Conservation (phyloP, 2,888 invertebrate genomes). For the Metacarcinus magister region DNA sequence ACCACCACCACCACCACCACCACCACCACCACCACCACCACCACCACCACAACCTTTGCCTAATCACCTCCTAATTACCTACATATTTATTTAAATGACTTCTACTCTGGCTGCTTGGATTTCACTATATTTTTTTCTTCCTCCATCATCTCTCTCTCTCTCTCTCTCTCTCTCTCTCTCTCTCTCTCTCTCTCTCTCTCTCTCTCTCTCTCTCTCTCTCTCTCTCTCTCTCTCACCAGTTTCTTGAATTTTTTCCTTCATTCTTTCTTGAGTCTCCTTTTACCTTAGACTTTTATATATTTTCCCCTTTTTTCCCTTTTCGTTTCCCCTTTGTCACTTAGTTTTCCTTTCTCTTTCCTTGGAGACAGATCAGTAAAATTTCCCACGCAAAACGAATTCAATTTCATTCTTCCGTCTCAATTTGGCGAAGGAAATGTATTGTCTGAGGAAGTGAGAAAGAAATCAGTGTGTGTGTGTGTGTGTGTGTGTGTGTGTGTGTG, state of each 20-base stretch:
- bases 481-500: no score
- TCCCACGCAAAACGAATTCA: background rate
- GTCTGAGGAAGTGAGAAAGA: background rate
- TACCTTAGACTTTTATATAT: background rate
- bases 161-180: conserved; percentile 36
- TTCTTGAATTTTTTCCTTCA: background rate
- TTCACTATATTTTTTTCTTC: conserved; percentile 15
- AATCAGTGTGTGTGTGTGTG: background rate
- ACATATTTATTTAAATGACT: conserved; percentile 40
- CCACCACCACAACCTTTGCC: background rate
- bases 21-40: conserved; percentile 36
- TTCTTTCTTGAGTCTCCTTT: background rate
- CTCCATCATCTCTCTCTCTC: background rate
- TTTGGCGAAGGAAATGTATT: background rate
- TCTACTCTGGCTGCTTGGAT: background rate
- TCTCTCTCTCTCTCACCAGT: background rate
- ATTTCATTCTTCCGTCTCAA: background rate
- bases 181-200: conserved; percentile 18
- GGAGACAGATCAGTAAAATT: background rate
- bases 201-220: conserved; percentile 26
- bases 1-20: background rate
- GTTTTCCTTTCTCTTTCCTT: background rate
- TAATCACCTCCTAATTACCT: conserved; percentile 16
- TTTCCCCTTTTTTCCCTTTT: background rate
- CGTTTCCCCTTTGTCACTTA: background rate